These are phyloP conservation scores for Gasteruption jaculator DNA, from an alignment of 2,888 invertebrate species.

Conservation along the genomic window DNA sequence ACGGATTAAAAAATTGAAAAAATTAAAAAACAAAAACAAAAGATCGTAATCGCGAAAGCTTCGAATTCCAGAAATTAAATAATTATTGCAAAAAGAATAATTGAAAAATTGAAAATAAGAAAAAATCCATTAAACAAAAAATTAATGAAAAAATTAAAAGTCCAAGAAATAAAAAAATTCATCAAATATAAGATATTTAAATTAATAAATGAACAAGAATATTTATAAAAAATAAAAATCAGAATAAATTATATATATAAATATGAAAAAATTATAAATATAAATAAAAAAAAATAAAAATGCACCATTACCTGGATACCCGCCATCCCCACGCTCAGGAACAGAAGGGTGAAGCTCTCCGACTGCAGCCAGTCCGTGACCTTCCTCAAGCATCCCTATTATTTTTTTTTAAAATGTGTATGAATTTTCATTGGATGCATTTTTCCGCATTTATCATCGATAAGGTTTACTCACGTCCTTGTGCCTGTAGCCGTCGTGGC, in stretches of 20 bases:
- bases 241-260: conserved; percentile 1
- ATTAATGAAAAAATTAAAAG: too few species aligned
- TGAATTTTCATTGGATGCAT: background rate
- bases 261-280: background rate
- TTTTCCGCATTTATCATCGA: background rate
- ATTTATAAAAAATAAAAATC: too few species aligned
- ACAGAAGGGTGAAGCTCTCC: conserved; percentile 51
- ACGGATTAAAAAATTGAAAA: too few species aligned
- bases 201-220: too few species aligned
- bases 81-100: background rate
- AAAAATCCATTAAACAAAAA: too few species aligned
- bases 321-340: conserved; percentile 48
- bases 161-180: too few species aligned
- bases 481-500: conserved; percentile 42
- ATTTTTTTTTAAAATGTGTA: too few species aligned
- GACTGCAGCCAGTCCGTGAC: conserved; percentile 50
- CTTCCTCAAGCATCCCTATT: conserved; percentile 53
- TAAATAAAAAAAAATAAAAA: background rate
- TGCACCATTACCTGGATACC: conserved; percentile 43
- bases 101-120: too few species aligned
- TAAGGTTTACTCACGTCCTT: conserved; percentile 36
- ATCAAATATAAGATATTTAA: too few species aligned
- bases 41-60: background rate
- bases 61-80: background rate
- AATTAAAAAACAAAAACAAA: conserved; percentile 5